These are phyloP conservation scores for Xestia xanthographa DNA, from an alignment of 2,888 invertebrate genomes.

Conservation along the genomic window DNA sequence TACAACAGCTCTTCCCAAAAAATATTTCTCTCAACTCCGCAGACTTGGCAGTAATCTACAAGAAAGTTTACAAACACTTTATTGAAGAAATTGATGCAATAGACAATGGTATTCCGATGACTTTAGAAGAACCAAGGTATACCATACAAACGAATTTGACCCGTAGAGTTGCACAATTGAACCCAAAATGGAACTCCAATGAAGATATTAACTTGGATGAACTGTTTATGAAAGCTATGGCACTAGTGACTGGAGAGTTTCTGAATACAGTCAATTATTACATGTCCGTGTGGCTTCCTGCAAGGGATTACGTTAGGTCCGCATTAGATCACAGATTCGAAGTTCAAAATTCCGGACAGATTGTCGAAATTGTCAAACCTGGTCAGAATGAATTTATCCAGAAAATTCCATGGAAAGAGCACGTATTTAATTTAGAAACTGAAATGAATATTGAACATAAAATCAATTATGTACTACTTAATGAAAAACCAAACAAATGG, in stretches of 20 bases:
- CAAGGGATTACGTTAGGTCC: conserved; percentile 3
- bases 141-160: neutral
- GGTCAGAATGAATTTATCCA: neutral
- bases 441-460: neutral
- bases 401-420: conserved; percentile 9
- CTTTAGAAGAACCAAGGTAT: neutral
- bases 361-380: neutral
- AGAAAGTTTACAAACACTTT: conserved; percentile 10
- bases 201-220: neutral
- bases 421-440: neutral
- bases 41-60: neutral
- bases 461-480: conserved; percentile 1
- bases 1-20: conserved; percentile 5
- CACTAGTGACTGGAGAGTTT: conserved; percentile 6
- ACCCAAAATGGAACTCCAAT: conserved; percentile 2
- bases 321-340: conserved; percentile 1
- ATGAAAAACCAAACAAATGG: neutral
- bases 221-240: conserved; percentile 9
- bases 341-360: conserved; percentile 3
- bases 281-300: conserved; percentile 1
- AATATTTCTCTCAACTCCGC: neutral
- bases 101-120: conserved; percentile 1
- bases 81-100: conserved; percentile 14
- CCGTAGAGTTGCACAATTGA: neutral
- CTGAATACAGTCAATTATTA: neutral